Evolutionary conservation across 2,797 vertebrate species (phyloP), one percentile per base, ranked within the genome.

Genomic region (Pseudomugil gertrudae): DNA sequence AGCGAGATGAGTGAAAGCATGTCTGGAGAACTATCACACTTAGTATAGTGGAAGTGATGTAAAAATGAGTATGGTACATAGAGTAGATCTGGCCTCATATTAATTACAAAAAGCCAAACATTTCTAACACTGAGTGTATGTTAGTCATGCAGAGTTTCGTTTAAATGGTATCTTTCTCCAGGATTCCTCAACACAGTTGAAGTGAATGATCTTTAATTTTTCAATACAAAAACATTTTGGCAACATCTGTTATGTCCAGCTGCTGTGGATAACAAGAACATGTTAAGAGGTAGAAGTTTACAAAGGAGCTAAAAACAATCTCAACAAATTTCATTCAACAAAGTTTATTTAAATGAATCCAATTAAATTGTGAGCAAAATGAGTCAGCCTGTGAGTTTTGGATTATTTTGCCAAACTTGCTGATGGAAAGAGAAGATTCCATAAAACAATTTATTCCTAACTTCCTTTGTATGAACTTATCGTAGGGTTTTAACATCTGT

Each of bases 21-120:
- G 36, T 78, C 57, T 69, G 11, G 5, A 38, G 45, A 55, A 65
- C 48, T 72, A 38, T 75, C 54, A n/a, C n/a, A 1, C 59, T 63
- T 54, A 57, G 50, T 67, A 48, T 35, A 30, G 59, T 67, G 48
- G 56, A 73, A 69, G 47, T 58, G 60, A 60, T 80, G 58, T 76
- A 58, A 59, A 78, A 78, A 67, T 51, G 60, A 77, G 50, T 63
- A 65, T 72, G 69, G 53, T 80, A 40, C 53, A 32, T 74, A 74
- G 69, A 76, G 15, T 72, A 66, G 65, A 73, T 54, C 60, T 21
- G n/a, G 63, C 5, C 54, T 13, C 43, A 63, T 24, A 6, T 10
- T 24, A 68, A 43, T 48, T 43, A 56, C 17, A 52, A 63, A 43
- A 30, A 8, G 5, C 29, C 8, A 1, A 9, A 30, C 36, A 48